Base-by-base conservation (phyloP, 2,113 vertebrate species). In the Barbus barbus region DNA sequence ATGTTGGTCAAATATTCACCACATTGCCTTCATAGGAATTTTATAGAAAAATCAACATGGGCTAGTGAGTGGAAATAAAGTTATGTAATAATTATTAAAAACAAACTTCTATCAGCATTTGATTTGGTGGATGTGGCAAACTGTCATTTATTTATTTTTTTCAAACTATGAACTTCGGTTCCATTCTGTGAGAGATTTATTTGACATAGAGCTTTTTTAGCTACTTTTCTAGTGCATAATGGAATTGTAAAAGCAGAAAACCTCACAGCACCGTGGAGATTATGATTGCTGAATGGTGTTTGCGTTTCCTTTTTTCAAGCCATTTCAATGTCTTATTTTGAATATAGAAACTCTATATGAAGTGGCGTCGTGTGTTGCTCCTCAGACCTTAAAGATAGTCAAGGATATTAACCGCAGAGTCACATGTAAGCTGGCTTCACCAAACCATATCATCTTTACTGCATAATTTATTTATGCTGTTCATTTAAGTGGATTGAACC, bases 11-110 rank as follows among this genome's bases (percentile, higher is more conserved):
- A 91, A 93, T 85, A 90, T 92, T 97, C 97, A 99, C 97, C 97
- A 88, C 95, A 96, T 97, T 99, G 97, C 97, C 97, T 99, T 98
- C 94, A 95, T 93, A 93, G 94, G 28, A 90, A 90, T 90, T 91
- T 89, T 90, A 87, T 90, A 91, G 86, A 83, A 85, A 83, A 89
- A 84, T 86, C 56, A 53, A 89, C 88, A 89, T 84, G 86, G 85
- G 84, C 87, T 63, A 86, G 78, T 88, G 82, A 83, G 87, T 87
- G 83, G 82, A 83, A 87, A 90, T 58, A 51, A 46, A 74, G 46
- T 75, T 48, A 79, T 86, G 85, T 83, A 91, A 85, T 84, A 86
- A 85, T 85, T 89, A 88, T 88, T 88, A 16, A 87, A 89, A 81
- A 80, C 67, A 80, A 84, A 89, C 89, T 90, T 89, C 80, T 78